These are phyloP conservation scores for Drymonia ruficornis DNA, from an alignment of 2,888 invertebrate genomes.

Conservation along the genomic window DNA sequence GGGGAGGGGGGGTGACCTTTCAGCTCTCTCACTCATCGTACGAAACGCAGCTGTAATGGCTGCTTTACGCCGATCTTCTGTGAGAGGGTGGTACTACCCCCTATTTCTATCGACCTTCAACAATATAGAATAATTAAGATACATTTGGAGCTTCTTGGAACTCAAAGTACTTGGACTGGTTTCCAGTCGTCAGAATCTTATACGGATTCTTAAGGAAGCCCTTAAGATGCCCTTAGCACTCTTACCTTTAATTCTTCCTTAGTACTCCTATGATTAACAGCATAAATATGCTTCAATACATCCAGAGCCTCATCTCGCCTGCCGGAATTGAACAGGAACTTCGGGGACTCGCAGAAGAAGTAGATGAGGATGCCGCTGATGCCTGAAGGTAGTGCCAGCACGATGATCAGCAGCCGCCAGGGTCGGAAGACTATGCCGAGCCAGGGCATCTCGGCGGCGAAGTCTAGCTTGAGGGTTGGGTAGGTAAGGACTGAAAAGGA, in stretches of 20 bases:
- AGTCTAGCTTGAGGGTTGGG: conserved; percentile 84
- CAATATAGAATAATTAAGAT: too few relatives aligned
- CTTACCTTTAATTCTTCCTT: conserved; percentile 64
- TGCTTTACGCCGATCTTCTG: too few relatives aligned
- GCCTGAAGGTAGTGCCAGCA: conserved; percentile 67
- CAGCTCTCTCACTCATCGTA: too few relatives aligned
- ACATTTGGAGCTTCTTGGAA: too few relatives aligned
- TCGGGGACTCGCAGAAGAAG: conserved; percentile 91
- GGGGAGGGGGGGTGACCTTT: too few relatives aligned
- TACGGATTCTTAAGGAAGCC: too few relatives aligned
- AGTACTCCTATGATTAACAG: conserved; percentile 55
- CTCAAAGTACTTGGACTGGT: too few relatives aligned
- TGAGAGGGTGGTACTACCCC: too few relatives aligned
- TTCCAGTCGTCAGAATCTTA: too few relatives aligned
- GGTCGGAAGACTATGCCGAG: conserved; percentile 86
- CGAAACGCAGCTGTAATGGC: too few relatives aligned
- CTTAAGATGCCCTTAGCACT: too few relatives aligned
- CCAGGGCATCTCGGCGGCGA: conserved; percentile 65
- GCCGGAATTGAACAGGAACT: conserved; percentile 88
- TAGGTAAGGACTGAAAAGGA: conserved; percentile 86
- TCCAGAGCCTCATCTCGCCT: conserved; percentile 85
- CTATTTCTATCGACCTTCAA: too few relatives aligned
- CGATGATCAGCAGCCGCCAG: conserved; percentile 89
- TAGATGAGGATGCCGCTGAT: conserved; percentile 85
- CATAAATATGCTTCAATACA: conserved; percentile 67